A percentile compares a stretch with the other conserved stretches of the same genome.
These are phyloP conservation scores for Orchestes rusci DNA, from an alignment of 2,888 invertebrate genomes.

Conservation along the genomic window DNA sequence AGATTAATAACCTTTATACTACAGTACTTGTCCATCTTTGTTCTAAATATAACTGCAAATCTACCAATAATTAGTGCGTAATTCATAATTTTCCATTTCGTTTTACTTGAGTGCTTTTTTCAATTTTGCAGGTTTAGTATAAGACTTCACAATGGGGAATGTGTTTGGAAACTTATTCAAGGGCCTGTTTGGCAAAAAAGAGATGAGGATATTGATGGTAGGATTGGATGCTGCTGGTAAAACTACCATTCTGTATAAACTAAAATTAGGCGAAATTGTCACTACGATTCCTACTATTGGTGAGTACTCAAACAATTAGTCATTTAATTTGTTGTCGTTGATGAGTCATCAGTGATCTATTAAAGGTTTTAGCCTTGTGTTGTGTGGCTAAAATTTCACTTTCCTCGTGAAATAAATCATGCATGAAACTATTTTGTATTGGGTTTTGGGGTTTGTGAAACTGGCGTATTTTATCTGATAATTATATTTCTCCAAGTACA, in stretches of 20 bases:
- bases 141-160: conserved; percentile 85
- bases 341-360: conserved; percentile 20
- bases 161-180: conserved; percentile 96
- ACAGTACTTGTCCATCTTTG: conserved; percentile 34
- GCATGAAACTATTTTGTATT: too few relatives aligned
- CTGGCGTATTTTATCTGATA: too few relatives aligned
- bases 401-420: too few relatives aligned
- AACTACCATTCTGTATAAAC: conserved; percentile 99
- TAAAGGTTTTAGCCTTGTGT: conserved; percentile 3
- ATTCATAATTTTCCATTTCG: conserved; percentile 15
- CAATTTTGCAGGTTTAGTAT: conserved; percentile 37
- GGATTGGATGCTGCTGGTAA: conserved; percentile 99
- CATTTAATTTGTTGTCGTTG: conserved; percentile 2
- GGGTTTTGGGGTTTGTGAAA: too few relatives aligned
- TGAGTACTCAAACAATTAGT: conserved; percentile 46
- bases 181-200: conserved; percentile 99
- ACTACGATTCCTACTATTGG: conserved; percentile 99
- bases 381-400: too few relatives aligned
- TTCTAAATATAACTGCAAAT: conserved; percentile 34
- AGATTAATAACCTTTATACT: conserved; percentile 38
- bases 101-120: conserved; percentile 12
- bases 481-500: too few relatives aligned
- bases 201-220: conserved; percentile 99
- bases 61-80: conserved; percentile 18
- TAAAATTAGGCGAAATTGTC: conserved; percentile 99